A percentile compares a stretch with the other conserved stretches of the same genome.
phyloP scores from a whole-genome alignment of 2,797 vertebrate species.

The Anguilla pacifica region DNA sequence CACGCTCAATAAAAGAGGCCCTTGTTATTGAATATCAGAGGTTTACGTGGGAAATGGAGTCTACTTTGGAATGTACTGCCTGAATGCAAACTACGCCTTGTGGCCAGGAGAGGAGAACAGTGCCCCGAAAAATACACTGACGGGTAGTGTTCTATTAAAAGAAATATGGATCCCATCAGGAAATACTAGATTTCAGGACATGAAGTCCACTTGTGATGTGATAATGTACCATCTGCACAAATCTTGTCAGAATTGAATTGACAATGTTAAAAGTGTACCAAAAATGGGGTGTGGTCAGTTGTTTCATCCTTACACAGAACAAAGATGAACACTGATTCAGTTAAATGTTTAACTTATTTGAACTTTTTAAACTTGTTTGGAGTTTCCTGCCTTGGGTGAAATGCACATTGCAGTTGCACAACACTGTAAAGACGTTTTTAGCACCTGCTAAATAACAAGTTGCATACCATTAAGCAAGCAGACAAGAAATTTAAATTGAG shows the following conservation, averaged over 20 bases:
- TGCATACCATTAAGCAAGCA: too few relatives aligned
- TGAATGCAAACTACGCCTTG: background rate
- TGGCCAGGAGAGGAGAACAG: background rate
- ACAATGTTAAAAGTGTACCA: background rate
- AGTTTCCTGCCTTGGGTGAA: background rate
- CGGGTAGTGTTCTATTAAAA: background rate
- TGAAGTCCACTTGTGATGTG: background rate
- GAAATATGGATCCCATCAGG: background rate
- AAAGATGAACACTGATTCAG: background rate
- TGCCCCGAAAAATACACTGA: background rate
- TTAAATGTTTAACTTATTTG: background rate
- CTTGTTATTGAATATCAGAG: background rate
- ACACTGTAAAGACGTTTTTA: background rate
- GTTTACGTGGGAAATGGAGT: background rate
- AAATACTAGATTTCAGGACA: background rate
- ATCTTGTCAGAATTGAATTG: background rate
- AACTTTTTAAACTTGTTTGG: background rate
- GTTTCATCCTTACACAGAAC: background rate
- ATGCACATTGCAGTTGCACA: background rate
- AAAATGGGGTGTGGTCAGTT: background rate
- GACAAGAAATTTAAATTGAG: too few relatives aligned
- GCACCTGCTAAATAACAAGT: background rate
- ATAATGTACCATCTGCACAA: background rate
- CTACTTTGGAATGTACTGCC: background rate
- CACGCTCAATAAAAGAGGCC: background rate